Conservation (phyloP, 2,888 invertebrate species). For the Spodoptera littoralis region DNA sequence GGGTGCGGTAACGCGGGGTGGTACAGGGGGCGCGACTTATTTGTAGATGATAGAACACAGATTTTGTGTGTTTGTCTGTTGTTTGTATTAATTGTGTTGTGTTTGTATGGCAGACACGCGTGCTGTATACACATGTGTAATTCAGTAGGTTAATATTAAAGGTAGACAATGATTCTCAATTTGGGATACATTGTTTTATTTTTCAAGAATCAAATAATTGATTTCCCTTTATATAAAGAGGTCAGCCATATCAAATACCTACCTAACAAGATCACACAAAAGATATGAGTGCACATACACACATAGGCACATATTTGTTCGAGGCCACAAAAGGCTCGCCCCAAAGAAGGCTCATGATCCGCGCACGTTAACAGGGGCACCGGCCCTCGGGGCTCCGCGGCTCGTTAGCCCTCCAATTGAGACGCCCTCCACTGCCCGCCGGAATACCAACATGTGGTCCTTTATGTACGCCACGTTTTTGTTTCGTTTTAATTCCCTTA, state of each 20-base stretch:
- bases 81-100: slow-evolving; percentile 41
- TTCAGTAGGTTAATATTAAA: too few relatives aligned
- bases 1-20: slow-evolving; percentile 30
- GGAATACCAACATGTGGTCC: slow-evolving; percentile 27
- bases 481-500: slow-evolving; percentile 35
- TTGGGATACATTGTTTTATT: neutral
- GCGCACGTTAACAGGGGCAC: slow-evolving; percentile 51
- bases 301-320: slow-evolving; percentile 4
- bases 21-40: slow-evolving; percentile 59
- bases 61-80: slow-evolving; percentile 65
- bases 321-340: slow-evolving; percentile 39
- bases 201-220: too few relatives aligned
- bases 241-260: neutral
- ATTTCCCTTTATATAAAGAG: neutral
- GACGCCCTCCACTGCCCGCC: slow-evolving; percentile 58
- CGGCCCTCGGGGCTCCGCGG: slow-evolving; percentile 23
- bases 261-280: slow-evolving; percentile 7
- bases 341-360: slow-evolving; percentile 53
- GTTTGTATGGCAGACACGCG: slow-evolving; percentile 8
- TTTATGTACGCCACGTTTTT: slow-evolving; percentile 25
- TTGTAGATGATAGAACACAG: slow-evolving; percentile 76
- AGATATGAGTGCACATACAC: slow-evolving; percentile 1
- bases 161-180: slow-evolving; percentile 2
- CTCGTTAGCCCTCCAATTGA: slow-evolving; percentile 78
- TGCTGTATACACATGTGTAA: slow-evolving; percentile 1